Conservation (phyloP, 2,113 vertebrate species). For the Ailurus styani region DNA sequence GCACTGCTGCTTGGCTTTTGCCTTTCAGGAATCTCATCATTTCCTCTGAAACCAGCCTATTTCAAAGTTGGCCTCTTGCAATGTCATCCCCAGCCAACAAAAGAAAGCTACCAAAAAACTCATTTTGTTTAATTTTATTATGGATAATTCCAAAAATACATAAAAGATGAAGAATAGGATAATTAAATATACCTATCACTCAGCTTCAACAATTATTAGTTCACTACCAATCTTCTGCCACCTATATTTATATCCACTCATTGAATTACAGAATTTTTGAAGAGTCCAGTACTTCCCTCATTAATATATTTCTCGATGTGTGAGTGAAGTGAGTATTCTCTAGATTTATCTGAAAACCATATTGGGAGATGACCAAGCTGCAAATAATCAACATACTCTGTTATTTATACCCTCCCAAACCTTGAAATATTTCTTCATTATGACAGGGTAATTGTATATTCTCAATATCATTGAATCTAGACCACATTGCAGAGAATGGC, state of each 20-base stretch:
- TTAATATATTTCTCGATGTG: neutral
- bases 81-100: neutral
- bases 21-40: neutral
- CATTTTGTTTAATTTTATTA: neutral
- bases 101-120: neutral
- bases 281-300: neutral
- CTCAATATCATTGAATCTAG: neutral
- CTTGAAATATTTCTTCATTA: neutral
- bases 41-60: neutral
- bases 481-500: neutral
- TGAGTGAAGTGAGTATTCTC: neutral
- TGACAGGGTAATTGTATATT: neutral
- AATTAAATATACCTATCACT: neutral
- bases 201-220: neutral
- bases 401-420: neutral
- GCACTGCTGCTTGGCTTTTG: neutral
- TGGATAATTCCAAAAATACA: neutral
- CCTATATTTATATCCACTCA: neutral
- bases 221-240: neutral
- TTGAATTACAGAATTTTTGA: neutral
- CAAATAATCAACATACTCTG: neutral
- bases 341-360: neutral
- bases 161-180: neutral
- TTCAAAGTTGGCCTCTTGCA: neutral
- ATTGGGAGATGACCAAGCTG: neutral